Percentiles rank a stretch among this genome's conserved stretches.
These are phyloP conservation scores for Notodonta ziczac DNA, from an alignment of 2,888 invertebrate genomes.

Conservation along the genomic window DNA sequence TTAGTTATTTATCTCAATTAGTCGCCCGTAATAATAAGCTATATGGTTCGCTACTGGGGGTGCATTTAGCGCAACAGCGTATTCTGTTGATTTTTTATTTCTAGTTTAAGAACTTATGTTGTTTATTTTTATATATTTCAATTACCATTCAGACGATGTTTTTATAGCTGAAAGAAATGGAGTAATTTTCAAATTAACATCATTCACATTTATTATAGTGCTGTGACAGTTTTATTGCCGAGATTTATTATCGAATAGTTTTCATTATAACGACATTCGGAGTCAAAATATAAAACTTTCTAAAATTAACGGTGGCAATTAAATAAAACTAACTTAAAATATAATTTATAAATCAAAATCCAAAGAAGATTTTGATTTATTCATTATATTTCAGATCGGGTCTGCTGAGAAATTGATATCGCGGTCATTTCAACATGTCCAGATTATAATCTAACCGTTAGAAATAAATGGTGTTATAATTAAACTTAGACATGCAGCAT, in stretches of 20 bases:
- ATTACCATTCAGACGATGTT: background rate
- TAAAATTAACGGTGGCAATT: background rate
- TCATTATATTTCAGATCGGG: background rate
- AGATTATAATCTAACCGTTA: too few species aligned
- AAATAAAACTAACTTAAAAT: too few species aligned
- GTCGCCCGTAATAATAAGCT: conserved; percentile 78
- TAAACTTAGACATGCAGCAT: too few species aligned
- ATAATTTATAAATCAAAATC: too few species aligned
- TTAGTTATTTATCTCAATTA: conserved; percentile 83
- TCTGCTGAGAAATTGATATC: too few species aligned
- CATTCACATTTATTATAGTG: background rate
- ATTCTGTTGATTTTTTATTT: conserved; percentile 34
- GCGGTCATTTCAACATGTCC: too few species aligned
- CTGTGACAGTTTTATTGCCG: conserved; percentile 4
- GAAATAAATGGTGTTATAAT: too few species aligned
- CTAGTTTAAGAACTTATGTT: background rate
- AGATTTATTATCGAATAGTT: conserved; percentile 1
- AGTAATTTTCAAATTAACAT: background rate
- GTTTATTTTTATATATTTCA: background rate
- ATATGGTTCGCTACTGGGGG: conserved; percentile 51
- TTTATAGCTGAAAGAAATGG: background rate
- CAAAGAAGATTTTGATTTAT: background rate
- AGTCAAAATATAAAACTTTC: background rate
- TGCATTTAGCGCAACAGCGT: conserved; percentile 40
- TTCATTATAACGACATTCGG: background rate